Percentiles rank a stretch among this genome's conserved stretches.
Conservation (phyloP, 2,797 vertebrate species). For the Peromyscus eremicus region DNA sequence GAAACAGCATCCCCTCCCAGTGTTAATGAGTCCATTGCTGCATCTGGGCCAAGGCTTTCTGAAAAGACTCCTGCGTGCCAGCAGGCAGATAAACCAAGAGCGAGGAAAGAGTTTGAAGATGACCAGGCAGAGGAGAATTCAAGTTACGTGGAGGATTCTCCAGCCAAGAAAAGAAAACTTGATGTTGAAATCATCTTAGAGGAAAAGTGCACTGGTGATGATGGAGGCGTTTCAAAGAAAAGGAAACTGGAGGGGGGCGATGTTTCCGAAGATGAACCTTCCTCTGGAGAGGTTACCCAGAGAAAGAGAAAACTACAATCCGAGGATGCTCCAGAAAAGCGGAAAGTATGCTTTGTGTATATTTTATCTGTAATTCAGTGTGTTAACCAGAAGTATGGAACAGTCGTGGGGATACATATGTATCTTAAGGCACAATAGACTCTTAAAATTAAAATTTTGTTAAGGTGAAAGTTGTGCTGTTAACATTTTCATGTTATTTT, state of each 20-base stretch:
- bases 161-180: conserved; percentile 72
- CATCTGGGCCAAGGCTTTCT: conserved; percentile 70
- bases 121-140: conserved; percentile 73
- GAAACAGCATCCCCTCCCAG: conserved; percentile 62
- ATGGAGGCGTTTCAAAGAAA: conserved; percentile 64
- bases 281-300: conserved; percentile 32
- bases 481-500: conserved; percentile 54
- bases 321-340: conserved; percentile 69
- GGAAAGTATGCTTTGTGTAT: conserved; percentile 65
- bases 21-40: conserved; percentile 63
- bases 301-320: conserved; percentile 72
- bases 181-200: conserved; percentile 66
- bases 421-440: background rate
- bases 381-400: background rate
- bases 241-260: conserved; percentile 64
- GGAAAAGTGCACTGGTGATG: conserved; percentile 66
- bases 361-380: background rate
- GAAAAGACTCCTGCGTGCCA: conserved; percentile 59
- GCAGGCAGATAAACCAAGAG: conserved; percentile 35
- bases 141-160: conserved; percentile 53
- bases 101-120: conserved; percentile 79
- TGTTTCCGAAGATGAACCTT: conserved; percentile 53
- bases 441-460: conserved; percentile 51
- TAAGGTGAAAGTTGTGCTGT: conserved; percentile 51
- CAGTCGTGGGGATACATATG: background rate